A percentile compares a stretch with the other conserved stretches of the same genome.
These are phyloP conservation scores for Apotomis turbidana DNA, from an alignment of 2,888 invertebrate genomes.

Conservation along the genomic window DNA sequence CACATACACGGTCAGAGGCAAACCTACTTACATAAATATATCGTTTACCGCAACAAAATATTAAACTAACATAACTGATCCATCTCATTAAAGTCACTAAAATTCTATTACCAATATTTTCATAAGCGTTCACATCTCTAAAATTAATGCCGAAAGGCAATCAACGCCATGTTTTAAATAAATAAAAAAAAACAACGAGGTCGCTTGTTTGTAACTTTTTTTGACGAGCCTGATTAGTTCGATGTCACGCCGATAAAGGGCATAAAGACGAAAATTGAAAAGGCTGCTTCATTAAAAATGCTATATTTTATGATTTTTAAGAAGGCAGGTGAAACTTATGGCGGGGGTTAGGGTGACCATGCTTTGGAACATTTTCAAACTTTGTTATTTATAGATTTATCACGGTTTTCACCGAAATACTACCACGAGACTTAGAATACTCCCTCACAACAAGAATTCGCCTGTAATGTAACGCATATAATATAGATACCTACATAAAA, in stretches of 20 bases:
- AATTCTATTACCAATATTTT: constrained; percentile 51
- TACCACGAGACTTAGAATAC: too few relatives aligned
- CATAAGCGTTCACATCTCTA: constrained; percentile 49
- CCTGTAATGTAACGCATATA: too few relatives aligned
- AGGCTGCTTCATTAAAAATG: constrained; percentile 81
- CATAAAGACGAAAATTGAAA: constrained; percentile 81
- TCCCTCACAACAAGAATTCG: too few relatives aligned
- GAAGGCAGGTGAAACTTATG: constrained; percentile 76
- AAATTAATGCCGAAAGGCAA: constrained; percentile 75
- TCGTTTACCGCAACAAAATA: neutral
- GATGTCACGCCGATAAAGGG: constrained; percentile 83
- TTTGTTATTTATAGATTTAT: neutral
- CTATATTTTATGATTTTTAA: constrained; percentile 82
- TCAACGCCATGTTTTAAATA: constrained; percentile 66
- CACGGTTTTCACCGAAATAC: neutral
- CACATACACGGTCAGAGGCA: too few relatives aligned
- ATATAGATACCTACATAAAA: too few relatives aligned
- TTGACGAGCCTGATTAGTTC: constrained; percentile 73
- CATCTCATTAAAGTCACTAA: constrained; percentile 58
- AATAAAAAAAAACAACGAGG: constrained; percentile 51
- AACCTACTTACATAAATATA: too few relatives aligned
- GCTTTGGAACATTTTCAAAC: too few relatives aligned
- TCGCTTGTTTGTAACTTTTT: constrained; percentile 34
- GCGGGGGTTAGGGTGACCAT: constrained; percentile 64
- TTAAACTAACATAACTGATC: constrained; percentile 45